Evolutionary conservation across 2,888 invertebrate genomes (phyloP), one percentile per base, ranked within the genome.

Genomic region (Achlya flavicornis): DNA sequence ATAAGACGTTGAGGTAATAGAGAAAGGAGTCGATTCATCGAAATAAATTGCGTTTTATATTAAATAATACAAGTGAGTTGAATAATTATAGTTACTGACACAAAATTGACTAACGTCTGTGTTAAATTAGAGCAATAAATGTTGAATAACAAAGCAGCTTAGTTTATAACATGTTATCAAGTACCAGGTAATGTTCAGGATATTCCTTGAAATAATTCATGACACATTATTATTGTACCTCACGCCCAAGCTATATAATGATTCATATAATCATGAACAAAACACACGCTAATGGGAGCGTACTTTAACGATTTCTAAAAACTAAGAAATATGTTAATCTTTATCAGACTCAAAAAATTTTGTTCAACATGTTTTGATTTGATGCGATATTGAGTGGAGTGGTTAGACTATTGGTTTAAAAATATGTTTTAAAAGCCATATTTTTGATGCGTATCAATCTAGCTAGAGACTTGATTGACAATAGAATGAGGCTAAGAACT

Each of bases 71-170:
- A 70, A 64, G 63, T 67, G 62, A 65, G 68, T 77, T 78, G 66
- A 73, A 67, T 63, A 75, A 74, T 63, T 32, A 62, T 71, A 65
- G 65, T 71, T 64, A 66, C 71, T 75, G 74, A 73, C 73, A 73
- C 73, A 63, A 61, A 66, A 69, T 66, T 70, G 57, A 63, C 68
- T 66, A 63, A 74, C 66, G 64, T 72, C 72, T 68, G 73, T 68
- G 74, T 69, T 78, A 74, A n/a, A 81, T 66, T 80, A 65, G 76
- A 78, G 80, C 82, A 77, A 63, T 69, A 63, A 70, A 70, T 73
- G 69, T 64, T 73, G 74, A 66, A 64, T 64, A 66, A 70, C 66
- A 65, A 60, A 61, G 53, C 19, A 1, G 19, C 19, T 53, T 10
- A 48, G 16, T 8, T 53, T 64, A 66, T 62, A 65, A 63, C 64